Conservation (phyloP, 92 coral and sea anemone species). For the Epizoanthus stellaris region DNA sequence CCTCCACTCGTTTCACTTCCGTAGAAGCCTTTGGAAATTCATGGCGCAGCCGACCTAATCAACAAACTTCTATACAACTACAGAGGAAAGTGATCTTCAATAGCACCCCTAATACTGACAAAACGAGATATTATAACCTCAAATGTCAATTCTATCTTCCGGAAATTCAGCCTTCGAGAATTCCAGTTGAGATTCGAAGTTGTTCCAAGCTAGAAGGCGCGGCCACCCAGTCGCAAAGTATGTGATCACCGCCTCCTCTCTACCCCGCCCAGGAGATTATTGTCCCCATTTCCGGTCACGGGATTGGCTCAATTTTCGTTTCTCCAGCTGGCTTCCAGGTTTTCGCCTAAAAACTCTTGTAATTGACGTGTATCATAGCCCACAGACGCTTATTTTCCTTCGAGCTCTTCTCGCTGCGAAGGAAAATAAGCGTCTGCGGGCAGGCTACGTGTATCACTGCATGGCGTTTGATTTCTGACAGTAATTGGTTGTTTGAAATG, state of each 20-base stretch:
- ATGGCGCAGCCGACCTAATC: conserved; percentile 22
- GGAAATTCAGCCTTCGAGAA: conserved; percentile 35
- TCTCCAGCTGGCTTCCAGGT: background rate
- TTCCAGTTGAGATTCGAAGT: conserved; percentile 2
- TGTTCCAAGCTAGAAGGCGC: background rate
- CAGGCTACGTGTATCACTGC: too few species aligned
- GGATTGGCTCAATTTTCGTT: background rate
- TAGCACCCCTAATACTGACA: conserved; percentile 39
- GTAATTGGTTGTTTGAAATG: too few species aligned
- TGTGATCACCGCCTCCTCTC: conserved; percentile 35
- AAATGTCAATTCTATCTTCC: conserved; percentile 42
- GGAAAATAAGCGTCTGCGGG: too few species aligned
- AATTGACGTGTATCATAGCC: too few species aligned
- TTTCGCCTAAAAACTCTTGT: too few species aligned
- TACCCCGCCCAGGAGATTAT: conserved; percentile 46
- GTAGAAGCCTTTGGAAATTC: conserved; percentile 29
- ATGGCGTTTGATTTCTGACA: background rate
- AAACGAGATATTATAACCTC: conserved; percentile 37
- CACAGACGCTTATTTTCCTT: too few species aligned
- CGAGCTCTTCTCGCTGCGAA: too few species aligned
- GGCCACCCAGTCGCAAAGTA: conserved; percentile 20
- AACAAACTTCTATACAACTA: conserved; percentile 28
- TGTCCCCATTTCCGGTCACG: conserved; percentile 46
- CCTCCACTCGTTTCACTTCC: conserved; percentile 33
- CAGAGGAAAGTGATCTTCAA: conserved; percentile 33